Conservation (phyloP, 2,888 invertebrate genomes). For the Drosophila prostipennis region DNA sequence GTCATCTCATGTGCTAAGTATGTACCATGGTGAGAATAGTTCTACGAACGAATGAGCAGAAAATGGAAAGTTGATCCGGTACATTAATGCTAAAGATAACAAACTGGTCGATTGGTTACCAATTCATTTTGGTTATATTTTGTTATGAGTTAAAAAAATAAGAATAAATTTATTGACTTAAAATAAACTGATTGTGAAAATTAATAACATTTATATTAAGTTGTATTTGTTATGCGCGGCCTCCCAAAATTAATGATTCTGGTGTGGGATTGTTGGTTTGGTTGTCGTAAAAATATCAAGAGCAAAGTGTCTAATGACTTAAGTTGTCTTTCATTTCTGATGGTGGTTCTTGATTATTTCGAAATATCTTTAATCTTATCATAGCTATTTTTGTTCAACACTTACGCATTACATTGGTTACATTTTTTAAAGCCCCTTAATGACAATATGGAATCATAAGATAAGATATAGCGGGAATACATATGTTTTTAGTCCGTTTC, state of each 20-base stretch:
- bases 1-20: conserved; percentile 16
- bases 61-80: conserved; percentile 11
- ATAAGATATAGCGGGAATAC: background rate
- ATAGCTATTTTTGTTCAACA: background rate
- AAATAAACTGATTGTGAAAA: no score
- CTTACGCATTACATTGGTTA: background rate
- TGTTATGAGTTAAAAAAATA: no score
- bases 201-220: no score
- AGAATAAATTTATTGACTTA: no score
- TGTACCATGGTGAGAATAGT: background rate
- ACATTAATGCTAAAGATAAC: no score
- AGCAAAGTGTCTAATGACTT: background rate
- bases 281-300: no score
- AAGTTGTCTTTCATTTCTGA: background rate
- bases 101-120: no score
- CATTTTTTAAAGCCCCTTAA: background rate
- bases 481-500: background rate
- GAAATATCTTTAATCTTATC: background rate
- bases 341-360: background rate
- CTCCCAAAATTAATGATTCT: no score
- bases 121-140: no score
- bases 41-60: background rate
- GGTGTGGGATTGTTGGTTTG: no score
- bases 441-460: background rate
- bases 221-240: no score